Evolutionary conservation across 2,888 invertebrate genomes (phyloP).

Genomic region (Plagodis pulveraria): DNA sequence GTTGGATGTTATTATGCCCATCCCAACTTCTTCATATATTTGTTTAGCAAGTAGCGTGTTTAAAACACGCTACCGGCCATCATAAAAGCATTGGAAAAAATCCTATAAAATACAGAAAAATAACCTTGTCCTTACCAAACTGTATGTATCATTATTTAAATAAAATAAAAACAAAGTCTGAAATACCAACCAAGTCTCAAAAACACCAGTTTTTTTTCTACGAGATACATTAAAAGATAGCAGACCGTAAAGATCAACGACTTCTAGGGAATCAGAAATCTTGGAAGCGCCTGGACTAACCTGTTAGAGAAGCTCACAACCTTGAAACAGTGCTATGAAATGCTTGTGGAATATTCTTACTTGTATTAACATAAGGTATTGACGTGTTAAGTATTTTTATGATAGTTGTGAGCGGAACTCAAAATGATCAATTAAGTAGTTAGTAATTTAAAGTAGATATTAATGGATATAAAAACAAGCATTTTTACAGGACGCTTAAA

Average conservation of each 20-base stretch:
- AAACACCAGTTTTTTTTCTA: constrained; percentile 5
- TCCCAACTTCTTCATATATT: no score
- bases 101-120: no score
- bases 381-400: constrained; percentile 8
- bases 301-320: constrained; percentile 19
- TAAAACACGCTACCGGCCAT: no score
- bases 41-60: no score
- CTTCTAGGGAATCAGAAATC: constrained; percentile 24
- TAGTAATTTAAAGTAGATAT: constrained; percentile 12
- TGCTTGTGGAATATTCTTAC: constrained; percentile 4
- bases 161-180: background rate
- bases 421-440: constrained; percentile 1
- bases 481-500: constrained; percentile 5
- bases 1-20: no score
- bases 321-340: constrained; percentile 5
- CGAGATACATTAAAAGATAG: constrained; percentile 34
- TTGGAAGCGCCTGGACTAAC: constrained; percentile 29
- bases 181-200: constrained; percentile 1
- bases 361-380: constrained; percentile 6
- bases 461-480: constrained; percentile 6
- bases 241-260: constrained; percentile 19
- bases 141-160: no score
- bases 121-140: no score
- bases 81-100: no score
- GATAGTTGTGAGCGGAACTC: constrained; percentile 2